A percentile compares a stretch with the other conserved stretches of the same genome.
These are phyloP conservation scores for Stratiomys singularior DNA, from an alignment of 2,888 invertebrate species.

Conservation along the genomic window DNA sequence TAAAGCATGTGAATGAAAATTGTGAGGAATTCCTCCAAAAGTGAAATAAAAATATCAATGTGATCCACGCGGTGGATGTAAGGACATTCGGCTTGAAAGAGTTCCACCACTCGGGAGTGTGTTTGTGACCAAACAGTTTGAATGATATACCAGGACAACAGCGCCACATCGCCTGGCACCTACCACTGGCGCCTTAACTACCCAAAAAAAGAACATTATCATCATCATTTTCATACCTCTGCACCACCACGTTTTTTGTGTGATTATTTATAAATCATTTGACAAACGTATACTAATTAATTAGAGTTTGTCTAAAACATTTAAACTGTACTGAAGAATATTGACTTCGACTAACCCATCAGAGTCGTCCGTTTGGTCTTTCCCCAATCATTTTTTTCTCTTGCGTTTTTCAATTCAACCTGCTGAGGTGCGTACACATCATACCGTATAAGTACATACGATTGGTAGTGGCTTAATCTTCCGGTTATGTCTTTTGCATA, in stretches of 20 bases:
- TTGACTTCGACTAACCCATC: neutral
- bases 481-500: conserved; percentile 25
- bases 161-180: no score
- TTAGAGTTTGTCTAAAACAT: conserved; percentile 65
- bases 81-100: no score
- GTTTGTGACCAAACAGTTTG: no score
- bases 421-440: neutral
- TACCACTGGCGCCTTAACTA: neutral
- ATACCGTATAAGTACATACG: neutral
- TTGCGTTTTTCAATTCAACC: neutral
- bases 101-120: no score
- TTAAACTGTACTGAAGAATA: conserved; percentile 53
- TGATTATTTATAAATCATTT: conserved; percentile 60
- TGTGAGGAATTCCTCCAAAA: no score
- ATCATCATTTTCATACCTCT: neutral
- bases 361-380: neutral
- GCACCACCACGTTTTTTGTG: conserved; percentile 4
- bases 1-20: neutral
- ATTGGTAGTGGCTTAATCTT: conserved; percentile 11
- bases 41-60: no score
- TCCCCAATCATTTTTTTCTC: neutral
- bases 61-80: no score
- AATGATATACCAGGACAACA: no score
- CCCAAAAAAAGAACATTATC: neutral
- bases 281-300: conserved; percentile 67